Percentiles rank a stretch among this genome's conserved stretches.
Evolutionary conservation across 2,888 invertebrate genomes (phyloP).

Genomic region (Hyposoter dolosus): DNA sequence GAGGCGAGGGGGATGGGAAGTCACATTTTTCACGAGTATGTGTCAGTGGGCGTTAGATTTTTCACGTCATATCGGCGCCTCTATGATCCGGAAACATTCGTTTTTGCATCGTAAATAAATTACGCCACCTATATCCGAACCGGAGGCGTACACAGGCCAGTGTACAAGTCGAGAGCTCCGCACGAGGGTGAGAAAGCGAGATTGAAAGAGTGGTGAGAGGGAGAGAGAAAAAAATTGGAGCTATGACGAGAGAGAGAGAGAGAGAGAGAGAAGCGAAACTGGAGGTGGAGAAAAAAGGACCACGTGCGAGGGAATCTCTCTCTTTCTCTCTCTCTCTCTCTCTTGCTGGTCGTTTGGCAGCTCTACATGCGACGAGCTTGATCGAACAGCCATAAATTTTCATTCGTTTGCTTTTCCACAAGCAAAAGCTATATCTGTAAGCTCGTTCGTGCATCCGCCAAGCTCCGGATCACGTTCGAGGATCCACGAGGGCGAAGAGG

Average conservation of each 20-base stretch:
- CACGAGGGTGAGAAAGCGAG: background rate
- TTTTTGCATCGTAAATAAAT: conserved; percentile 66
- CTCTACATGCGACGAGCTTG: conserved; percentile 65
- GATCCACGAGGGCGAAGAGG: conserved; percentile 17
- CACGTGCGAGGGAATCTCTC: conserved; percentile 12
- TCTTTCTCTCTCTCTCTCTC: conserved; percentile 1
- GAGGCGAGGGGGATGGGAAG: background rate
- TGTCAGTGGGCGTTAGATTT: conserved; percentile 51
- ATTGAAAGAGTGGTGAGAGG: conserved; percentile 4
- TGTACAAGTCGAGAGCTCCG: conserved; percentile 5
- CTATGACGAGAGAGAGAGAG: no score
- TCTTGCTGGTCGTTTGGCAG: conserved; percentile 45
- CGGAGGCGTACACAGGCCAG: conserved; percentile 41
- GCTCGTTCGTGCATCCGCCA: conserved; percentile 13
- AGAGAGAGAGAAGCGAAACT: no score
- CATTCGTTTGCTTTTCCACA: conserved; percentile 69
- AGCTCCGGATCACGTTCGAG: conserved; percentile 40
- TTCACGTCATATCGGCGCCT: conserved; percentile 54
- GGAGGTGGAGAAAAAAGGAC: conserved; percentile 27
- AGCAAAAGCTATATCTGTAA: conserved; percentile 46
- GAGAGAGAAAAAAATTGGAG: background rate
- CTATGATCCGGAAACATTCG: conserved; percentile 62
- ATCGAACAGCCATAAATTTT: conserved; percentile 74
- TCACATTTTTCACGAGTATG: conserved; percentile 39
- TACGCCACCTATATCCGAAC: conserved; percentile 60